Conservation (phyloP, 2,797 vertebrate genomes). For the Hylomyscus alleni region DNA sequence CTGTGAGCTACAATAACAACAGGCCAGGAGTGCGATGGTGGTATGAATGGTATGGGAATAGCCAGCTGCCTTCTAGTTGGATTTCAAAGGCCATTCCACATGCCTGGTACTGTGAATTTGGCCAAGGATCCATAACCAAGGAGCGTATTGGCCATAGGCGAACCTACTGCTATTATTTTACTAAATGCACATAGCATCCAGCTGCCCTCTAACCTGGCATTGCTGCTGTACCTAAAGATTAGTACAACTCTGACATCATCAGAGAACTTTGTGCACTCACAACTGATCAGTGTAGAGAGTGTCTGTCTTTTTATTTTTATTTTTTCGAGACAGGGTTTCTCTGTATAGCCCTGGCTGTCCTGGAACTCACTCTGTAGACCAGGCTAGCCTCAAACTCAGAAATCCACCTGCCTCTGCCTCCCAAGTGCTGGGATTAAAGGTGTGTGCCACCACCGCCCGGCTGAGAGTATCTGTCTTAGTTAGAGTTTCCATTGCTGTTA, state of each 20-base stretch:
- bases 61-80: not conserved
- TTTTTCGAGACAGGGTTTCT: too few relatives aligned
- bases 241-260: not conserved
- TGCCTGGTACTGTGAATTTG: not conserved
- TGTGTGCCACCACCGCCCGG: too few relatives aligned
- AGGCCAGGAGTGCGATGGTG: not conserved
- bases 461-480: not conserved
- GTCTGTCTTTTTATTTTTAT: too few relatives aligned
- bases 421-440: too few relatives aligned
- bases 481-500: not conserved
- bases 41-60: not conserved
- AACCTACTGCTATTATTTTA: not conserved
- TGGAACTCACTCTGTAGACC: too few relatives aligned
- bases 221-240: not conserved
- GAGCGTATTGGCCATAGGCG: not conserved
- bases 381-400: too few relatives aligned
- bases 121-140: not conserved
- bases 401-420: too few relatives aligned
- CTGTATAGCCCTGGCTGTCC: too few relatives aligned
- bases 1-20: not conserved
- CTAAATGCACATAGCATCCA: not conserved
- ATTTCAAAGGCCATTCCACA: not conserved
- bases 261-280: not conserved
- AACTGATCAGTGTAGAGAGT: not conserved
- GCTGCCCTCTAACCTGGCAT: not conserved